Base-by-base conservation (phyloP, 2,113 vertebrate genomes). In the Mola mola region DNA sequence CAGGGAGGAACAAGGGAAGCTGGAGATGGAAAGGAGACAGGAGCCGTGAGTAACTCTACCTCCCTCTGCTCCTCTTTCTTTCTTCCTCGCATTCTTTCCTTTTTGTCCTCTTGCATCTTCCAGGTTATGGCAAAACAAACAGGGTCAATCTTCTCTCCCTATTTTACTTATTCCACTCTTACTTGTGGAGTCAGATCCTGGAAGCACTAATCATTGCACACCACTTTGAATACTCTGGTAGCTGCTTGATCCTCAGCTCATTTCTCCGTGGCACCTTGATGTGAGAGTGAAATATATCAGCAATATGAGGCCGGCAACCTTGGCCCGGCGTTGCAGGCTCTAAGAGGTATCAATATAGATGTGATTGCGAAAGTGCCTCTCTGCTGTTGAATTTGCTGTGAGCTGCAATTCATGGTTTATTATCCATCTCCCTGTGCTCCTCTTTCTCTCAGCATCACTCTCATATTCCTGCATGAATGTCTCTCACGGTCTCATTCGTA, bases 1-100 rank as follows among this genome's bases (percentile, higher is more conserved):
- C 81, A 0, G 92, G 91, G 72, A 93, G 88, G 82, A 81, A 84
- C 75, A 96, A 92, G 92, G 90, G 91, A 61, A 93, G 92, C 88
- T 94, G 94, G 93, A 95, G 94, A 94, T 95, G 95, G 94, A 96
- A 94, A 93, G 93, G 94, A 92, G 94, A 95, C 91, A 94, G 94
- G 92, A 95, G 92, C 90, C 94, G 95, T 97, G 95, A 98, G 96
- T 88, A 87, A 83, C 71, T 59, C n/a, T n/a, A n/a, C 46, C 65
- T 56, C 63, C 67, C 47, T 34, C 43, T 25, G 13, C 28, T 53
- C 11, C 66, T 70, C 20, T 55, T 63, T 3, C 36, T 38, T 25
- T 51, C 19, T 29, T 51, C 20, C 41, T 16, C 12, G 12, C 36
- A 12, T 28, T 43, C 8, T 40, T 13, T 41, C 15, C 19, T 9